Percentiles rank a stretch among this genome's conserved stretches.
Evolutionary conservation across 1,140 invertebrate genomes (phyloP).

Genomic region (Rhizoglyphus robini): DNA sequence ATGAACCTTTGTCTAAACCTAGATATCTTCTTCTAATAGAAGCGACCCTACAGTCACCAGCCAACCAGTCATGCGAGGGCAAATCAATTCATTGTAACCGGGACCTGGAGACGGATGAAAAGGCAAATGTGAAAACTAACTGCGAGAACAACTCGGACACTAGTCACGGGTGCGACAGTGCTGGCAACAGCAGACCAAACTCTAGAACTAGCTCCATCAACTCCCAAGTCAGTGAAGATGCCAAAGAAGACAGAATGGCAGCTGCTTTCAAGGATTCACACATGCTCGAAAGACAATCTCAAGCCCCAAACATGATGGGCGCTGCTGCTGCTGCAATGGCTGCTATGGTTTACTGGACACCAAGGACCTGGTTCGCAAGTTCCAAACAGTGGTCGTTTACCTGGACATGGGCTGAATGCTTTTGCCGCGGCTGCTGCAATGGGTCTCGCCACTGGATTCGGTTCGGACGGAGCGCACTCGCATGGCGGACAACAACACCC

Average conservation of each 20-base stretch:
- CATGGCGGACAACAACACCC: slow-evolving; percentile 21
- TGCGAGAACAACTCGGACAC: not conserved
- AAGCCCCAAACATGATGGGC: not conserved
- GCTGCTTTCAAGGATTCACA: too few species aligned
- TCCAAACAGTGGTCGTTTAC: not conserved
- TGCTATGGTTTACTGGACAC: not conserved
- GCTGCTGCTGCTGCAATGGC: slow-evolving; percentile 8
- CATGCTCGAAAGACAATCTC: not conserved
- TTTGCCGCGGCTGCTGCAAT: slow-evolving; percentile 8
- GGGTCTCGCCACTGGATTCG: not conserved
- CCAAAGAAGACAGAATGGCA: too few species aligned
- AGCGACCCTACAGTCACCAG: not conserved
- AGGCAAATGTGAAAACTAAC: not conserved
- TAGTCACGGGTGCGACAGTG: not conserved
- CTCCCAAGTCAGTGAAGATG: too few species aligned
- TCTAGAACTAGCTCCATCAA: not conserved
- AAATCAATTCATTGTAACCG: not conserved
- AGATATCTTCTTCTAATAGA: slow-evolving; percentile 15
- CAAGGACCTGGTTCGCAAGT: not conserved
- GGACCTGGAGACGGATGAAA: not conserved
- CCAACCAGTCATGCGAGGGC: not conserved
- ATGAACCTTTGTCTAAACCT: slow-evolving; percentile 4
- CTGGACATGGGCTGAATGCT: not conserved
- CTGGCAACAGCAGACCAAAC: not conserved
- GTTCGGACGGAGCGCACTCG: not conserved